A percentile compares a stretch with the other conserved stretches of the same genome.
These are phyloP conservation scores for Dendrocincla fuliginosa DNA, from an alignment of 2,797 vertebrate species.

Conservation along the genomic window DNA sequence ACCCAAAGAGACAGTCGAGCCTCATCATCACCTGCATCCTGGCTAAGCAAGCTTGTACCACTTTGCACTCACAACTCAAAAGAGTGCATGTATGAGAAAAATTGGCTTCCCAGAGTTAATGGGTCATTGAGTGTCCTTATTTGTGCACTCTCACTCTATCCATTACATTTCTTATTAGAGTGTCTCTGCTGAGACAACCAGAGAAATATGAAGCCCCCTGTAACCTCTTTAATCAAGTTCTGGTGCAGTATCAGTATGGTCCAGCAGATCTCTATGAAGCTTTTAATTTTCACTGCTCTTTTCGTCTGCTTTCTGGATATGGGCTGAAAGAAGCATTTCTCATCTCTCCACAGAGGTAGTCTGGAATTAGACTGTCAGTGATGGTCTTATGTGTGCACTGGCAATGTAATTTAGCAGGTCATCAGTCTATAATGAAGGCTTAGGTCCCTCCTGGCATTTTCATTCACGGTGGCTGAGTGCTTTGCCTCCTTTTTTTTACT, in stretches of 20 bases:
- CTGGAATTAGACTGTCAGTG: neutral
- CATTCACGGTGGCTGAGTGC: neutral
- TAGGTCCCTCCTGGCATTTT: slow-evolving; percentile 24
- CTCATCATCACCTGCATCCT: neutral
- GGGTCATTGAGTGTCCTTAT: neutral
- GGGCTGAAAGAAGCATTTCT: neutral
- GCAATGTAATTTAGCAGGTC: neutral
- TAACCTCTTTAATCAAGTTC: neutral
- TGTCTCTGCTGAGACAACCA: neutral
- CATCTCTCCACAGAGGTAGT: neutral
- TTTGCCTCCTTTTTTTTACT: slow-evolving; percentile 1
- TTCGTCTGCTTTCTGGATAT: neutral
- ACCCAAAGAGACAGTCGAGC: neutral
- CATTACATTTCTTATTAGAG: neutral
- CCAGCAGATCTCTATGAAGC: neutral
- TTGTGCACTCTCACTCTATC: neutral
- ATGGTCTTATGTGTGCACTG: neutral
- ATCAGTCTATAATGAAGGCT: slow-evolving; percentile 14
- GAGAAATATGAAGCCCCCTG: neutral
- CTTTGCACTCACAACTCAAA: neutral
- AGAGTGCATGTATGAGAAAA: neutral
- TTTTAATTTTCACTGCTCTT: neutral
- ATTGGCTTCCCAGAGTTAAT: neutral
- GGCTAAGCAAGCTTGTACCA: neutral
- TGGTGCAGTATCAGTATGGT: neutral